A percentile compares a stretch with the other conserved stretches of the same genome.
These are phyloP conservation scores for Coryphaenoides rupestris DNA, from an alignment of 2,113 vertebrate genomes.

Conservation along the genomic window DNA sequence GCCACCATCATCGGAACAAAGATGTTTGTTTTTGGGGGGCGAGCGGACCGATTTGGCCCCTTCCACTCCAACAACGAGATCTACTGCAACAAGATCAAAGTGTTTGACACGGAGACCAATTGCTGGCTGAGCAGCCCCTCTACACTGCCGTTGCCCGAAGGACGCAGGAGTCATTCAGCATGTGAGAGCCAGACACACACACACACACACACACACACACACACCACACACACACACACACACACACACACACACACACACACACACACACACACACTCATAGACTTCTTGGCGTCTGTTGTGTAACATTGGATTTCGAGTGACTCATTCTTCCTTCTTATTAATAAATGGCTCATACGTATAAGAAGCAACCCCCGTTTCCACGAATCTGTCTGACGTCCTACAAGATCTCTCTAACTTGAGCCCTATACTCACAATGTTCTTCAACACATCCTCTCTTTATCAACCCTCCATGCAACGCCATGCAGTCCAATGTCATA, in stretches of 20 bases:
- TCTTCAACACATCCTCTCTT: neutral
- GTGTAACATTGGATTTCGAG: no score
- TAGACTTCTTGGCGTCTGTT: no score
- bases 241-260: no score
- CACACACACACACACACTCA: neutral
- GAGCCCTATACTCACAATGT: neutral
- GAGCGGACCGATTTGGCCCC: slow-evolving; percentile 92
- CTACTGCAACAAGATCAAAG: slow-evolving; percentile 96
- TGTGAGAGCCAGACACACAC: slow-evolving; percentile 77
- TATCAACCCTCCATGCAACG: neutral
- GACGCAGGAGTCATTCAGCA: slow-evolving; percentile 94
- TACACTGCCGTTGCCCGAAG: slow-evolving; percentile 83
- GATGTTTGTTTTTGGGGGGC: slow-evolving; percentile 96
- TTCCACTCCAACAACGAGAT: slow-evolving; percentile 99
- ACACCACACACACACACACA: no score
- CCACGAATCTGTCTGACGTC: no score
- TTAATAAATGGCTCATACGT: no score
- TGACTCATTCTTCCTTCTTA: no score
- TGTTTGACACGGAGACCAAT: slow-evolving; percentile 92
- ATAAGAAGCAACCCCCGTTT: no score
- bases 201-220: neutral
- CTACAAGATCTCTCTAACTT: no score
- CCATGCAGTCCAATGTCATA: no score
- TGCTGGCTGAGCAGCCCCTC: slow-evolving; percentile 86
- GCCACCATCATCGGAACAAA: slow-evolving; percentile 92